Conservation (phyloP, 1,140 invertebrate species). For the Idris sp. region DNA sequence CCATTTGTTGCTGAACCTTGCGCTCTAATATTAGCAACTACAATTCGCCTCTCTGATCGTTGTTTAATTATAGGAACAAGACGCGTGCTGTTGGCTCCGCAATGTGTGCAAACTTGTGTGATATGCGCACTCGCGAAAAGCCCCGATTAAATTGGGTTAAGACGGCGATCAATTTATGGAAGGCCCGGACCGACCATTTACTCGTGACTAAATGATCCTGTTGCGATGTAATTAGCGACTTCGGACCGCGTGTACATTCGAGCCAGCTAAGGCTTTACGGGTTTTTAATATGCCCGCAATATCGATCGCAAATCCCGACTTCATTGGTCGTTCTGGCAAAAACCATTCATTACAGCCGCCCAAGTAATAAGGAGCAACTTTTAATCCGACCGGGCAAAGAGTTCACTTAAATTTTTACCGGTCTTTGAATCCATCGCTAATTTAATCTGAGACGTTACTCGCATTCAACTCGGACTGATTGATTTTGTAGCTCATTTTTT, state of each 20-base stretch:
- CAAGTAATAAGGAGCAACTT: constrained; percentile 40
- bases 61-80: constrained; percentile 37
- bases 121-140: constrained; percentile 22
- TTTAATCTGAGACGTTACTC: constrained; percentile 25
- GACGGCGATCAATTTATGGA: constrained; percentile 34
- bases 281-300: constrained; percentile 57
- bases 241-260: constrained; percentile 27
- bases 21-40: constrained; percentile 37
- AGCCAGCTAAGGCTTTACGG: constrained; percentile 52
- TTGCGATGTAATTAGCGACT: constrained; percentile 42
- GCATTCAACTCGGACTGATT: constrained; percentile 21
- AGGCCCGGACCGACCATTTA: constrained; percentile 15
- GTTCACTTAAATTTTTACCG: constrained; percentile 19
- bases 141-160: constrained; percentile 42
- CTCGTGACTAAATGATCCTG: constrained; percentile 34
- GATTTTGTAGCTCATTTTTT: constrained; percentile 25
- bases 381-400: constrained; percentile 22
- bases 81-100: constrained; percentile 1
- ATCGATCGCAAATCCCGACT: constrained; percentile 56
- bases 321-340: constrained; percentile 46
- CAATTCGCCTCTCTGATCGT: constrained; percentile 34
- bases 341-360: constrained; percentile 43
- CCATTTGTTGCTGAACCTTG: constrained; percentile 17
- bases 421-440: constrained; percentile 20
- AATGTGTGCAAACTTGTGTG: constrained; percentile 1